Base-by-base conservation (phyloP, 2,888 invertebrate genomes). In the Xylota sylvarum region DNA sequence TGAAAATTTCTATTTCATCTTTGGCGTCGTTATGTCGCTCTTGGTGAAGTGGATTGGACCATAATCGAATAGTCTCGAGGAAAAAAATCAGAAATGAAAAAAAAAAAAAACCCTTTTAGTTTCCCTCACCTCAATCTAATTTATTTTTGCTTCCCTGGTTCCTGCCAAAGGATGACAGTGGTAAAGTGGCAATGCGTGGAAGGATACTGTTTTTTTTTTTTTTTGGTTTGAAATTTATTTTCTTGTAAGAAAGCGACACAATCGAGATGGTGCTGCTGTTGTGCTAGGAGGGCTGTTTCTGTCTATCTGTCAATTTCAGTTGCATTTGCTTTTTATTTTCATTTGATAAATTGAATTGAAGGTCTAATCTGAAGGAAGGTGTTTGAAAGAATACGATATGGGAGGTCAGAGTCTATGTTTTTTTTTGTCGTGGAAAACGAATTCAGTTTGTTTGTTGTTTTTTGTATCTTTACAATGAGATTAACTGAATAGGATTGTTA, bases 41-140 rank as follows among this genome's bases (percentile, higher is more conserved):
- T 48, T 62, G 58, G 43, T 62, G 55, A 52, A 85, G 76, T 64
- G 85, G 65, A 76, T 81, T 76, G 77, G 77, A 72, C 82, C 76
- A 82, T 86, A 86, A 86, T 86, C 77, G 82, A 86, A 86, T 86
- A 72, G 78, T 67, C 81, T 77, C 48, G 55, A 35, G 17, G 62
- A 60, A 72, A 76, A 55, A 78, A 82, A 62, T 81, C 72, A 65
- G 70, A 86, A 73, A 72, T 86, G 52, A 65, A 81, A n/a, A n/a
- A 2, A 32, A 6, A 32, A 35, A 10, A 35, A 86, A 86, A 78
- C 67, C 86, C 72, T 78, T 86, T 86, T 73, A 69, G 65, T 67
- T 72, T 55, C 30, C 74, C 64, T 50, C 72, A 77, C 81, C 76
- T 81, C 65, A 81, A 85, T 81, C 81, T 76, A 85, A 85, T 81